Percentiles rank a stretch among this genome's conserved stretches.
These are phyloP conservation scores for Sciaenops ocellatus DNA, from an alignment of 2,797 vertebrate genomes.

Conservation along the genomic window DNA sequence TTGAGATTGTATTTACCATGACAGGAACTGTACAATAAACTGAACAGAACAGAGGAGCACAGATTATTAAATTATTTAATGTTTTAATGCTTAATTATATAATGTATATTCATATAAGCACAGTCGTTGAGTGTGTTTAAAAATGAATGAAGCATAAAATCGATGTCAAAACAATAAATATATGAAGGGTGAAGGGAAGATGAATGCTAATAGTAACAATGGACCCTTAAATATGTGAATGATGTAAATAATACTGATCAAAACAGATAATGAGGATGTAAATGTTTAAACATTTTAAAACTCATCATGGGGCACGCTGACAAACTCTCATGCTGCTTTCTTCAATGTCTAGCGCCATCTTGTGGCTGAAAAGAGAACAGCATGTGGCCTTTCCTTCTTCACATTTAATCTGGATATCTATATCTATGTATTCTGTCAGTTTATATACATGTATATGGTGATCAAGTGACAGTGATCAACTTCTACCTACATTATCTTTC, in stretches of 20 bases:
- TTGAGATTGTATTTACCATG: neutral
- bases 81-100: neutral
- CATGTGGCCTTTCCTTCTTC: neutral
- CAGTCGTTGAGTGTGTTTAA: neutral
- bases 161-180: neutral
- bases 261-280: neutral
- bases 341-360: constrained; percentile 57
- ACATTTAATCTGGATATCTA: neutral
- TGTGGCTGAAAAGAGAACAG: constrained; percentile 53
- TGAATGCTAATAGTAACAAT: neutral
- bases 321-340: neutral
- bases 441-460: neutral
- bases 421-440: neutral
- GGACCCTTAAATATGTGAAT: neutral
- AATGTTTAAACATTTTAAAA: neutral
- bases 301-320: neutral
- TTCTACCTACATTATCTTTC: neutral
- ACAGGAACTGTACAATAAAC: neutral
- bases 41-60: neutral
- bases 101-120: constrained; percentile 1
- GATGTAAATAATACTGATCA: neutral
- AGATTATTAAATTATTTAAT: neutral
- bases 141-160: constrained; percentile 26
- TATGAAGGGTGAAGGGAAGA: neutral
- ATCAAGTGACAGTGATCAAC: too few species aligned